These are phyloP conservation scores for Acanthosoma haemorrhoidale DNA, from an alignment of 2,888 invertebrate genomes.

Conservation along the genomic window DNA sequence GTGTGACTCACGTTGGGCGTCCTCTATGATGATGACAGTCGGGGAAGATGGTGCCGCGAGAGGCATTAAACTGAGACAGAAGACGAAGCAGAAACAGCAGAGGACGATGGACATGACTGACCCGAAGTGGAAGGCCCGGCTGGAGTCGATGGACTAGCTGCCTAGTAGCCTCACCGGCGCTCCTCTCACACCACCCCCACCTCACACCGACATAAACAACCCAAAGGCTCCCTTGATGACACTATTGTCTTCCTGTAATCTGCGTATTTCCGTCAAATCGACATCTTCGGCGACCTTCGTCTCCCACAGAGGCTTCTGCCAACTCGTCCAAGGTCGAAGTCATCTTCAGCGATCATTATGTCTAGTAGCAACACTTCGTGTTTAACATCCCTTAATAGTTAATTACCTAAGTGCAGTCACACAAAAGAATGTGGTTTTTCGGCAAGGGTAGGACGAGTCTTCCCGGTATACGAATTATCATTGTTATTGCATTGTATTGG, in stretches of 20 bases:
- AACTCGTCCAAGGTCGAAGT: background rate
- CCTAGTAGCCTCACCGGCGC: too few species aligned
- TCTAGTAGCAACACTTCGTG: too few species aligned
- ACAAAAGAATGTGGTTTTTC: too few species aligned
- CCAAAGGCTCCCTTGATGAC: background rate
- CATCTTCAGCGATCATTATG: too few species aligned
- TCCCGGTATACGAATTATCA: too few species aligned
- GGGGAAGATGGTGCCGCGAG: background rate
- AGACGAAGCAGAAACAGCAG: background rate
- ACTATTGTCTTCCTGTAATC: background rate
- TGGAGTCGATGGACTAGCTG: background rate
- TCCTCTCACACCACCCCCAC: background rate
- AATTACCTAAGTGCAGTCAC: too few species aligned
- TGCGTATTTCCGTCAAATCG: background rate
- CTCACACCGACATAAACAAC: too few species aligned
- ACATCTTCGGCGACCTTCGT: background rate
- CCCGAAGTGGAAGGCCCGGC: background rate
- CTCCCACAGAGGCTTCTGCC: too few species aligned
- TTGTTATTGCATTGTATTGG: too few species aligned
- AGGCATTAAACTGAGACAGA: too few species aligned
- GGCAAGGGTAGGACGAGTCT: too few species aligned
- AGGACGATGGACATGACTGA: background rate
- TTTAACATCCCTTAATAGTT: too few species aligned
- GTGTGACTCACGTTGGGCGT: slow-evolving; percentile 29
- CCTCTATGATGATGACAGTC: slow-evolving; percentile 29